Evolutionary conservation across 2,113 vertebrate genomes (phyloP).

Genomic region (Dryoscopus gambensis): DNA sequence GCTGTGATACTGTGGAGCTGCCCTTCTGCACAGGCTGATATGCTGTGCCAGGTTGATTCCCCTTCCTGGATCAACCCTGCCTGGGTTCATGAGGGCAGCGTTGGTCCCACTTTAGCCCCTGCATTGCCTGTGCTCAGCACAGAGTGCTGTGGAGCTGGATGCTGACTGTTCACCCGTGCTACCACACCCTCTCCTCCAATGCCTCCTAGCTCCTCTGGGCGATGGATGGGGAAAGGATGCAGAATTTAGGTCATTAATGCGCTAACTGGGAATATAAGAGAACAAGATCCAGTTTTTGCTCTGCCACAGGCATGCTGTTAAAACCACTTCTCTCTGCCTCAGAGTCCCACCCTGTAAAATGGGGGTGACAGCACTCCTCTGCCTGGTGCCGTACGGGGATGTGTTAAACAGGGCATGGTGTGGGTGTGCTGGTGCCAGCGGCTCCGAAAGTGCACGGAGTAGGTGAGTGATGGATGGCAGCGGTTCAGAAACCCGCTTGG

Average conservation of each 20-base stretch:
- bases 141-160: background rate
- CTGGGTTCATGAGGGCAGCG: rapidly evolving
- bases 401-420: background rate
- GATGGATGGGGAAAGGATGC: background rate
- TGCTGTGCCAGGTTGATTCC: background rate
- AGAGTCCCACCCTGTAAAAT: background rate
- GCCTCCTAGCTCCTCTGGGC: background rate
- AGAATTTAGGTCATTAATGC: conserved; percentile 34
- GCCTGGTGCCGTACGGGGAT: rapidly evolving
- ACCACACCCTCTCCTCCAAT: background rate
- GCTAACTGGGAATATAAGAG: background rate
- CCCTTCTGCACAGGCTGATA: background rate
- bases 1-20: background rate
- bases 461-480: background rate
- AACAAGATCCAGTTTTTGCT: conserved; percentile 1
- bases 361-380: background rate
- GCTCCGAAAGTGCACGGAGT: background rate
- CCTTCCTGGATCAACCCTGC: background rate
- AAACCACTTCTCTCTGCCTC: background rate
- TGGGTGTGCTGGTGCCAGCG: background rate
- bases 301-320: background rate
- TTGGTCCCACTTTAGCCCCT: background rate
- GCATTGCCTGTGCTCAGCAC: background rate
- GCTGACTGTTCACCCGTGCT: background rate
- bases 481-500: rapidly evolving